Evolutionary conservation across 2,888 invertebrate genomes (phyloP).

Genomic region (Rhagium mordax): DNA sequence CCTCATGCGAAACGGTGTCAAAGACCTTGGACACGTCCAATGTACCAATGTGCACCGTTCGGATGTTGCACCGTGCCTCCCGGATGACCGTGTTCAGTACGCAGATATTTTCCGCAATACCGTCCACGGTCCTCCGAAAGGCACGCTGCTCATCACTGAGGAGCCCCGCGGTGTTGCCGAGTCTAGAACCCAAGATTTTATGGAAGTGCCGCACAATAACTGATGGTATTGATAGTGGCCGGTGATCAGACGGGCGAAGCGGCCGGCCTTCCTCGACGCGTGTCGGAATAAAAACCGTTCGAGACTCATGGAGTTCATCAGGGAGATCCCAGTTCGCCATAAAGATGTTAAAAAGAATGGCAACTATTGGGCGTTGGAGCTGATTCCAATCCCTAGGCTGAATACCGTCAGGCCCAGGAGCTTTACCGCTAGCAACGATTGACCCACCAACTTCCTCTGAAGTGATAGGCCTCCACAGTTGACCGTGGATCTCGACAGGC

Average conservation of each 20-base stretch:
- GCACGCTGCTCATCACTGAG: not conserved
- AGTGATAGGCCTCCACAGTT: not conserved
- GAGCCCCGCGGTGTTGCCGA: not conserved
- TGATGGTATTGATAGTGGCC: not conserved
- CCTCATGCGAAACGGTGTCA: not conserved
- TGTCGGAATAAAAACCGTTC: not conserved
- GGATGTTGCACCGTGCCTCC: not conserved
- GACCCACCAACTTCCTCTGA: not conserved
- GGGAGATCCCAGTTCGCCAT: not conserved
- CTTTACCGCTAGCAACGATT: not conserved
- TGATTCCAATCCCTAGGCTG: not conserved
- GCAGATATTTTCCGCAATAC: not conserved
- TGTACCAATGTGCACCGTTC: not conserved
- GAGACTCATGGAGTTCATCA: not conserved
- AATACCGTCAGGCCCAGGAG: not conserved
- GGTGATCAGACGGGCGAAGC: not conserved
- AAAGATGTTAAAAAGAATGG: not conserved
- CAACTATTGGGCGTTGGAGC: not conserved
- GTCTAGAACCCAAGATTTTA: not conserved
- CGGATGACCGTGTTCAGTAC: not conserved
- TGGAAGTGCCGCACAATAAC: not conserved
- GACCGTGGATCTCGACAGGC: not conserved
- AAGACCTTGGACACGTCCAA: not conserved
- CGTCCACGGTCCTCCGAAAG: not conserved
- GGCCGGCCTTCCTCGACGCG: not conserved